Evolutionary conservation across 2,797 vertebrate genomes (phyloP).

Genomic region (Sitta carolinensis): DNA sequence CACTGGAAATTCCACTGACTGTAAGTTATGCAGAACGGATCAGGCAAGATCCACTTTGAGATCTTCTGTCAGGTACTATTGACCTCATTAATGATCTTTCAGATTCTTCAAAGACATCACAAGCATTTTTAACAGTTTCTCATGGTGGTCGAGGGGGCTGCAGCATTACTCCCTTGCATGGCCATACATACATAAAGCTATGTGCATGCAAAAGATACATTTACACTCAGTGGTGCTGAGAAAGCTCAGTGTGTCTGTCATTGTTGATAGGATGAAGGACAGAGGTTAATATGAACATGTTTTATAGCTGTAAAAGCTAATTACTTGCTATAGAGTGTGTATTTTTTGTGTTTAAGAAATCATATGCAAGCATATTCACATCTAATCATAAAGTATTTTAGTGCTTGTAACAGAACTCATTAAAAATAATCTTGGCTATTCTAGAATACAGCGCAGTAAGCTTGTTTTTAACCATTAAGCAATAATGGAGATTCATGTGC

Average conservation of each 20-base stretch:
- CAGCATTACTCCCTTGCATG: background rate
- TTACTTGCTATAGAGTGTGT: background rate
- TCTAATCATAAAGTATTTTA: constrained; percentile 36
- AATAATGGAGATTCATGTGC: constrained; percentile 6
- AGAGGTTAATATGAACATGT: background rate
- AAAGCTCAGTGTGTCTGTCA: background rate
- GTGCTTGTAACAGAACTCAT: constrained; percentile 30
- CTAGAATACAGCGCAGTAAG: background rate
- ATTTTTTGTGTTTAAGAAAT: background rate
- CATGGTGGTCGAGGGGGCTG: background rate
- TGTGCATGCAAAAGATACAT: background rate
- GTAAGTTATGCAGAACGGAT: background rate
- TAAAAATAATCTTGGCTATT: constrained; percentile 48
- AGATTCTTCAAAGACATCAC: background rate
- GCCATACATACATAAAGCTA: background rate
- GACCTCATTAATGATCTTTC: background rate
- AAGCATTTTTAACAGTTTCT: background rate
- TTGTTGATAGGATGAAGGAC: background rate
- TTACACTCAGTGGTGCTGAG: background rate
- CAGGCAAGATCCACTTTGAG: background rate
- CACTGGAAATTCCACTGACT: background rate
- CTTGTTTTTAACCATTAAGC: constrained; percentile 12
- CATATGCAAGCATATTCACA: background rate
- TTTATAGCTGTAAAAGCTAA: constrained; percentile 14
- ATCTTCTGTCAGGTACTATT: background rate